Evolutionary conservation across 2,113 vertebrate genomes (phyloP).

Genomic region (Greenwoodochromis staneri): DNA sequence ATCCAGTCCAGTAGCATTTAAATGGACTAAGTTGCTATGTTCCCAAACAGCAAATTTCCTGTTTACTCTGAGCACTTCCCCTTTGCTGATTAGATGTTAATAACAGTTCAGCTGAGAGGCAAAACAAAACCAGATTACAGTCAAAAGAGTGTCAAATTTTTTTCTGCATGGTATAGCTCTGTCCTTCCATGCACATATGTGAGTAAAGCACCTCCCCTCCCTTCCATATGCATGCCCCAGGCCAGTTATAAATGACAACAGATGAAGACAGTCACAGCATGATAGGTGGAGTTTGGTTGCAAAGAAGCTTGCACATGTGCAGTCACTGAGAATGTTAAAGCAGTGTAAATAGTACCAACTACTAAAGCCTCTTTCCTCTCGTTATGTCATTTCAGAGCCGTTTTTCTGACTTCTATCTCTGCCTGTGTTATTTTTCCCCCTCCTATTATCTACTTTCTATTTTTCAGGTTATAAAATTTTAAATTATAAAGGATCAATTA

Average conservation of each 20-base stretch:
- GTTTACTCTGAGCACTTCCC: conserved; percentile 47
- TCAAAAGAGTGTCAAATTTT: neutral
- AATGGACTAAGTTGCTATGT: neutral
- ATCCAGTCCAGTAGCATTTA: neutral
- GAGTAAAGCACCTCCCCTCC: neutral
- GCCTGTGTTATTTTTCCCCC: neutral
- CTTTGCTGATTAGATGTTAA: conserved; percentile 20
- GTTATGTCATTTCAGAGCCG: neutral
- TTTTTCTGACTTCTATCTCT: neutral
- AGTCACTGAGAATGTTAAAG: neutral
- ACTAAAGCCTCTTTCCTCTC: neutral
- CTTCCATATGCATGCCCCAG: neutral
- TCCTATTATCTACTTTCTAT: neutral
- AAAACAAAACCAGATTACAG: neutral
- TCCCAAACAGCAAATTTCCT: conserved; percentile 47
- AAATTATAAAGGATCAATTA: neutral
- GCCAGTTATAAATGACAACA: neutral
- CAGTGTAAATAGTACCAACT: neutral
- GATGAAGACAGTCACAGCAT: neutral
- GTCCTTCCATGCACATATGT: neutral
- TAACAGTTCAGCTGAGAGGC: neutral
- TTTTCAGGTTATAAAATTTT: neutral
- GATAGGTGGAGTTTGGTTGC: neutral
- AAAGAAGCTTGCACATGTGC: neutral
- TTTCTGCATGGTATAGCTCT: neutral